Percentiles rank a stretch among this genome's conserved stretches.
Conservation (phyloP, 1,140 invertebrate genomes). For the Plectrocnemia conspersa region DNA sequence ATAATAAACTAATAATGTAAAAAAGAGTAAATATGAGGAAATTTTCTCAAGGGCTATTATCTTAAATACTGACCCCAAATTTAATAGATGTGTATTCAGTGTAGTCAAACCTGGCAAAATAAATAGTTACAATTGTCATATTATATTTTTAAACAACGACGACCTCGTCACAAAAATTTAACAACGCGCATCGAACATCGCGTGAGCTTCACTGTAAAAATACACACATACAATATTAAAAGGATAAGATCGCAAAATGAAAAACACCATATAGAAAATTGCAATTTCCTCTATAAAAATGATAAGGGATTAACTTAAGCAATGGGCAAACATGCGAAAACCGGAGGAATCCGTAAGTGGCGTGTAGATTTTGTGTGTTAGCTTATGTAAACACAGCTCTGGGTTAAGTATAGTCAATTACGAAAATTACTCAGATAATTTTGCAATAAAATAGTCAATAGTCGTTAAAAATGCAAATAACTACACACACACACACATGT, state of each 20-base stretch:
- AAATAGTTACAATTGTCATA: too few relatives aligned
- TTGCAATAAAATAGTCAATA: slow-evolving; percentile 8
- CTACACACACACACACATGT: too few relatives aligned
- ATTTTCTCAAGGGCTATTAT: too few relatives aligned
- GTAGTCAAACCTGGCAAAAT: too few relatives aligned
- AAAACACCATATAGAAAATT: not conserved
- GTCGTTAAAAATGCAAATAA: not conserved
- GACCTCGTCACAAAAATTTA: too few relatives aligned
- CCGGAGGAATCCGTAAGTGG: slow-evolving; percentile 5
- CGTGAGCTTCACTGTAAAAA: not conserved
- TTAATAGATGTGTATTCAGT: too few relatives aligned
- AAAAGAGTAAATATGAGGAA: too few relatives aligned
- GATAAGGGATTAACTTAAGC: not conserved
- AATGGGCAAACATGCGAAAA: slow-evolving; percentile 14
- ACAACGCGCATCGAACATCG: too few relatives aligned
- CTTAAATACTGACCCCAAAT: too few relatives aligned
- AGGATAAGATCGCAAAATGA: not conserved
- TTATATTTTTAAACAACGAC: too few relatives aligned
- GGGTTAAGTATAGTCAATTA: slow-evolving; percentile 17
- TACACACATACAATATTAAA: not conserved
- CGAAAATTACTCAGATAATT: slow-evolving; percentile 7
- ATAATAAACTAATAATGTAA: too few relatives aligned
- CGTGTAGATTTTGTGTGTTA: slow-evolving; percentile 6
- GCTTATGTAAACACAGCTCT: slow-evolving; percentile 7
- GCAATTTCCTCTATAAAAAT: not conserved